Percentiles rank a stretch among this genome's conserved stretches.
Evolutionary conservation across 2,113 vertebrate genomes (phyloP).

Genomic region (Phyllostomus hastatus): DNA sequence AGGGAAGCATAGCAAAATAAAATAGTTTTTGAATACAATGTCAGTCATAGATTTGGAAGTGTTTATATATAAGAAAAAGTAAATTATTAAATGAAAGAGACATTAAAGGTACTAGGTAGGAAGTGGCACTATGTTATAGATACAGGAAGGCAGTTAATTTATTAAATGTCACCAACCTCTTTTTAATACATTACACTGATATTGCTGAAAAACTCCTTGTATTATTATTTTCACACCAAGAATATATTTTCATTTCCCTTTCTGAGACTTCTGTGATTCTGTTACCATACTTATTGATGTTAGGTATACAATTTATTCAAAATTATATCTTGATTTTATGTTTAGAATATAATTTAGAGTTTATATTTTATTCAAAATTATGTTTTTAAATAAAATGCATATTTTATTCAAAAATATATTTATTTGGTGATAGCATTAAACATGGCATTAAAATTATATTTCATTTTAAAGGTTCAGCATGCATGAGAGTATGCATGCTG

Average conservation of each 20-base stretch:
- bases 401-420: conserved; percentile 35
- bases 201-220: not conserved
- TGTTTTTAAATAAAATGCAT: too few species aligned
- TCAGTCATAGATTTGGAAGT: not conserved
- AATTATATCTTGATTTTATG: conserved; percentile 33
- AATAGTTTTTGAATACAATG: not conserved
- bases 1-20: not conserved
- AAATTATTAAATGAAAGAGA: not conserved
- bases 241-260: not conserved
- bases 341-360: not conserved
- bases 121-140: not conserved
- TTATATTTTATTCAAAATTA: conserved; percentile 23
- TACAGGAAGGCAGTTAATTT: not conserved
- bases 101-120: not conserved
- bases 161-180: not conserved
- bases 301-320: conserved; percentile 24
- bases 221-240: not conserved
- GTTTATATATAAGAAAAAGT: not conserved
- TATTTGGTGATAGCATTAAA: not conserved
- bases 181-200: not conserved
- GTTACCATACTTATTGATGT: not conserved
- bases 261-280: not conserved
- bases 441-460: conserved; percentile 21
- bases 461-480: not conserved
- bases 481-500: too few species aligned